Evolutionary conservation across 2,888 invertebrate species (phyloP).

Genomic region (Polydrusus tereticollis): DNA sequence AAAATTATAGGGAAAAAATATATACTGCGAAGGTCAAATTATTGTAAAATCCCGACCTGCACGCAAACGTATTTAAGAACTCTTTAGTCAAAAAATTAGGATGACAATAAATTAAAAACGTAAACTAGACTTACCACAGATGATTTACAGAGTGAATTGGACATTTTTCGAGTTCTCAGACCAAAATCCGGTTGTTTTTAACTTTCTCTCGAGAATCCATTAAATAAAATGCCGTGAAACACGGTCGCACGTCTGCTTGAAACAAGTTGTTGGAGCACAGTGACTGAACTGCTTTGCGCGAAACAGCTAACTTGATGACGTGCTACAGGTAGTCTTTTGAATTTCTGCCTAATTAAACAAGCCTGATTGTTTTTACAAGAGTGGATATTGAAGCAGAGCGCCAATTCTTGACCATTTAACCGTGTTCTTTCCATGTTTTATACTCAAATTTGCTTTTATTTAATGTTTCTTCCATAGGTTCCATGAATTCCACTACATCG

Average conservation of each 20-base stretch:
- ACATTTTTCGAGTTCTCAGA: slow-evolving; percentile 47
- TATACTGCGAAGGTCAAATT: slow-evolving; percentile 34
- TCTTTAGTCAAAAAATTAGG: slow-evolving; percentile 8
- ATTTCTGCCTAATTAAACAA: slow-evolving; percentile 42
- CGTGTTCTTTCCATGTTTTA: slow-evolving; percentile 11
- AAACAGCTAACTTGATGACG: slow-evolving; percentile 52
- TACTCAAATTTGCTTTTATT: background rate
- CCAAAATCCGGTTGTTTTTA: slow-evolving; percentile 32
- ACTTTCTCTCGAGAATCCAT: slow-evolving; percentile 43
- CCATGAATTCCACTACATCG: too few relatives aligned
- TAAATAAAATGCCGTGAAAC: slow-evolving; percentile 11
- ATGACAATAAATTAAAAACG: slow-evolving; percentile 17
- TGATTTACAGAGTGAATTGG: slow-evolving; percentile 58
- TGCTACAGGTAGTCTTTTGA: slow-evolving; percentile 51
- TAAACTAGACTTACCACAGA: slow-evolving; percentile 71
- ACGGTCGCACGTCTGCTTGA: slow-evolving; percentile 34
- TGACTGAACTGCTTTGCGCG: slow-evolving; percentile 50
- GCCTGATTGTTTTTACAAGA: slow-evolving; percentile 42
- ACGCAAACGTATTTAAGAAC: slow-evolving; percentile 19
- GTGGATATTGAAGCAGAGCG: slow-evolving; percentile 28
- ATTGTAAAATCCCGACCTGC: slow-evolving; percentile 22
- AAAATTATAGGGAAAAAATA: slow-evolving; percentile 22
- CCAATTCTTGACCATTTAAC: slow-evolving; percentile 34
- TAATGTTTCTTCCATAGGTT: background rate
- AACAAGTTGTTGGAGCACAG: slow-evolving; percentile 48